Percentiles rank a stretch among this genome's conserved stretches.
These are phyloP conservation scores for Argentina silus DNA, from an alignment of 2,797 vertebrate species.

Conservation along the genomic window DNA sequence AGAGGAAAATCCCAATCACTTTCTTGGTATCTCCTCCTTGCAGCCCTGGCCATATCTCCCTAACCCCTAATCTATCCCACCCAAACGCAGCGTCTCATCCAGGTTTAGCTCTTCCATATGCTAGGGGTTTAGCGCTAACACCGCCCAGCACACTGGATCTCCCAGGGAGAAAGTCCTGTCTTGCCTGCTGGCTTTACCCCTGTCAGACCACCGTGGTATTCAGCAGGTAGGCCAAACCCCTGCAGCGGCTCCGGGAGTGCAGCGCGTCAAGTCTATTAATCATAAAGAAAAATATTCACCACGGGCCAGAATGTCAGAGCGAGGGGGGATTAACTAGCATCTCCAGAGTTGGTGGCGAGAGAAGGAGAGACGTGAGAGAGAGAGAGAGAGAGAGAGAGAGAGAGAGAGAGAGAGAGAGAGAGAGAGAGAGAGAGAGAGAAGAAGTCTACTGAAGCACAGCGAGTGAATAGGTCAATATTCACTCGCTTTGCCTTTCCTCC, in stretches of 20 bases:
- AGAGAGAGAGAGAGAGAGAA: background rate
- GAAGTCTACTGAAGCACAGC: constrained; percentile 51
- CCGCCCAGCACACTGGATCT: constrained; percentile 1
- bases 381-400: constrained; percentile 8
- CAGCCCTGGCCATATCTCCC: constrained; percentile 6
- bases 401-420: background rate
- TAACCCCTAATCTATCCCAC: constrained; percentile 17
- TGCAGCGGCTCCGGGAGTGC: constrained; percentile 67
- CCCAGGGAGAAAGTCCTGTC: background rate
- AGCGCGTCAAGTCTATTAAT: constrained; percentile 81
- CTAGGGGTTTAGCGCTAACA: constrained; percentile 17
- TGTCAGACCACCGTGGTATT: constrained; percentile 76
- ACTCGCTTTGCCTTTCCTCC: constrained; percentile 66
- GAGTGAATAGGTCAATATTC: constrained; percentile 66
- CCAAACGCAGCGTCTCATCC: constrained; percentile 28
- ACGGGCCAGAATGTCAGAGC: constrained; percentile 63
- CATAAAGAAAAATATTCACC: constrained; percentile 62
- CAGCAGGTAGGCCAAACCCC: constrained; percentile 66
- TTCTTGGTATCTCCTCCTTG: background rate
- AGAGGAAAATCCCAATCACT: background rate
- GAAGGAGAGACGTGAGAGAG: background rate
- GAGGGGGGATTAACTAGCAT: constrained; percentile 10
- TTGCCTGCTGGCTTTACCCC: constrained; percentile 58
- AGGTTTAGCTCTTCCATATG: constrained; percentile 28
- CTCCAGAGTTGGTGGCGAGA: background rate